Evolutionary conservation across 2,888 invertebrate species (phyloP).

Genomic region (Andrena dorsata): DNA sequence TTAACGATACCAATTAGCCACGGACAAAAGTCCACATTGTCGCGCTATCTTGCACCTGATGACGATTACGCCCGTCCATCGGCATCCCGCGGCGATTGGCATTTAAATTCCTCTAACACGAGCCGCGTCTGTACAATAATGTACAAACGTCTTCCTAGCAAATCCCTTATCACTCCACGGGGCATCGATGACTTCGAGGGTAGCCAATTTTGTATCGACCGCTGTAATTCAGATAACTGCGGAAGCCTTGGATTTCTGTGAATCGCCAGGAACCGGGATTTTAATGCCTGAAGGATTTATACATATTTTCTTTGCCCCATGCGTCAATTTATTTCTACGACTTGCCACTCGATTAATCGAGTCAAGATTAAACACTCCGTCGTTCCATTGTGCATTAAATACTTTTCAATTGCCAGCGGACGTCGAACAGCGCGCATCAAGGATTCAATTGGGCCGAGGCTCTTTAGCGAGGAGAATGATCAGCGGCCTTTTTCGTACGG

Average conservation of each 20-base stretch:
- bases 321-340: not conserved
- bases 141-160: not conserved
- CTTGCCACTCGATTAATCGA: not conserved
- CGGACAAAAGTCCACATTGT: conserved; percentile 56
- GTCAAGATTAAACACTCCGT: not conserved
- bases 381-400: not conserved
- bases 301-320: not conserved
- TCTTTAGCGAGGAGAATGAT: conserved; percentile 32
- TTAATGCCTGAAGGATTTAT: too few species aligned
- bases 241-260: too few species aligned
- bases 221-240: too few species aligned
- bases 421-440: not conserved
- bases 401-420: not conserved
- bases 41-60: conserved; percentile 44
- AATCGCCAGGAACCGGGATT: too few species aligned
- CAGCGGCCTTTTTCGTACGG: conserved; percentile 41
- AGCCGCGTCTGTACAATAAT: not conserved
- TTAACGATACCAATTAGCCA: conserved; percentile 71
- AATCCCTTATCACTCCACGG: too few species aligned
- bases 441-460: not conserved
- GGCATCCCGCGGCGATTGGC: not conserved
- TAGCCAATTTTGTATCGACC: too few species aligned
- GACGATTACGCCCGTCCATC: conserved; percentile 3
- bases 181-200: too few species aligned
- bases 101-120: not conserved